A percentile compares a stretch with the other conserved stretches of the same genome.
These are phyloP conservation scores for Macrosteles quadrilineatus DNA, from an alignment of 1,140 invertebrate species.

Conservation along the genomic window DNA sequence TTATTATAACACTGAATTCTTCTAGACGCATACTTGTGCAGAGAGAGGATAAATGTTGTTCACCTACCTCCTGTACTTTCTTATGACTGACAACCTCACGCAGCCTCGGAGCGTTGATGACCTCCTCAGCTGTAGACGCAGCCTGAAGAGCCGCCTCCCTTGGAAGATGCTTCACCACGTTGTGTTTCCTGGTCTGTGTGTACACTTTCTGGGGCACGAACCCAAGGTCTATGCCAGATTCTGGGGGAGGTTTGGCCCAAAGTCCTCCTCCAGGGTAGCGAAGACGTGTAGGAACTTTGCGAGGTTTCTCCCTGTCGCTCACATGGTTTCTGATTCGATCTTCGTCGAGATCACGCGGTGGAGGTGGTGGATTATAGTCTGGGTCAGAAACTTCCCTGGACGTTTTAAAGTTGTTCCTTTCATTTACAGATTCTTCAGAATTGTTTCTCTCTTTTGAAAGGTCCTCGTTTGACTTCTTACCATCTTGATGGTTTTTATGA, in stretches of 20 bases:
- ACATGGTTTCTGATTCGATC: conserved; percentile 27
- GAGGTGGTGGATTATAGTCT: conserved; percentile 20
- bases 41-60: too few species aligned
- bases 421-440: neutral
- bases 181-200: conserved; percentile 62
- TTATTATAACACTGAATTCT: too few species aligned
- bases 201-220: conserved; percentile 68
- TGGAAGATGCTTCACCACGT: conserved; percentile 62
- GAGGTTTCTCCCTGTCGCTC: conserved; percentile 52
- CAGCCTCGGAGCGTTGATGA: conserved; percentile 60
- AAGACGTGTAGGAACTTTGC: conserved; percentile 53
- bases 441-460: neutral
- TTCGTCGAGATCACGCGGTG: conserved; percentile 29
- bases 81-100: conserved; percentile 66
- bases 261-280: conserved; percentile 54
- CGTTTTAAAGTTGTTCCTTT: neutral
- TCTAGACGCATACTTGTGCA: too few species aligned
- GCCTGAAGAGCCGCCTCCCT: conserved; percentile 56
- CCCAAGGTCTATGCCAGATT: conserved; percentile 50
- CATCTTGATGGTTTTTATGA: neutral
- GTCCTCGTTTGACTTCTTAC: neutral
- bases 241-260: conserved; percentile 52
- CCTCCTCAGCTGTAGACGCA: conserved; percentile 60
- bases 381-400: neutral
- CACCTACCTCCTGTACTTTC: conserved; percentile 59